Percentiles rank a stretch among this genome's conserved stretches.
Evolutionary conservation across 2,888 invertebrate genomes (phyloP).

Genomic region (Synanthedon tipuliformis): DNA sequence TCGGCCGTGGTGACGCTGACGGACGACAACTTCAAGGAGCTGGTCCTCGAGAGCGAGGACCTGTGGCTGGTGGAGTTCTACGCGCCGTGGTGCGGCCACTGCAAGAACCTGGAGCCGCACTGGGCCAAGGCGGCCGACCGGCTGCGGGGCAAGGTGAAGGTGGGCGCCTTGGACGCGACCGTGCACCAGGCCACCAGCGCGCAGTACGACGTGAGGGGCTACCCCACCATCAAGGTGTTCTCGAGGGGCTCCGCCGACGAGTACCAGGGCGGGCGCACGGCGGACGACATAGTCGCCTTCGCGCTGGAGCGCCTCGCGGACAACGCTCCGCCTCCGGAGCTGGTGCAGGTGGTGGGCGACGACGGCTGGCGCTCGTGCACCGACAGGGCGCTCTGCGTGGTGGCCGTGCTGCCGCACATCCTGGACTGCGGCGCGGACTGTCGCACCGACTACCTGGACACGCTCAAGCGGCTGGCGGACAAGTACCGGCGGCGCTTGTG

Average conservation of each 20-base stretch:
- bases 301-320: slow-evolving; percentile 87
- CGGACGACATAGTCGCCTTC: slow-evolving; percentile 90
- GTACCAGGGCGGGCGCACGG: slow-evolving; percentile 93
- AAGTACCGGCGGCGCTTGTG: slow-evolving; percentile 95
- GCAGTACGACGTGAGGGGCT: slow-evolving; percentile 90
- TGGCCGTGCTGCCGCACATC: slow-evolving; percentile 94
- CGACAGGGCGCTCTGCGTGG: slow-evolving; percentile 89
- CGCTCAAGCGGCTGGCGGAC: slow-evolving; percentile 81
- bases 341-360: slow-evolving; percentile 77
- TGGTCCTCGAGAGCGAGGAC: slow-evolving; percentile 92
- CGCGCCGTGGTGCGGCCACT: slow-evolving; percentile 97
- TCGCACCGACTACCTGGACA: slow-evolving; percentile 85
- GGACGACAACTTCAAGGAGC: slow-evolving; percentile 93
- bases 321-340: slow-evolving; percentile 90
- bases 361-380: slow-evolving; percentile 82
- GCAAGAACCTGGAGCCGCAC: slow-evolving; percentile 95
- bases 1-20: slow-evolving; percentile 89
- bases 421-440: slow-evolving; percentile 95
- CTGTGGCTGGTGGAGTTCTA: slow-evolving; percentile 98
- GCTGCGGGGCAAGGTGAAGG: slow-evolving; percentile 94
- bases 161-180: slow-evolving; percentile 97
- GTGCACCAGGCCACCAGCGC: slow-evolving; percentile 85
- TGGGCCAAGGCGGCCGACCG: slow-evolving; percentile 96
- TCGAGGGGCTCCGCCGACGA: slow-evolving; percentile 81
- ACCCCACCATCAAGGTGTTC: slow-evolving; percentile 97